Base-by-base conservation (phyloP, 2,888 invertebrate species). In the Chrysolina haemoptera region DNA sequence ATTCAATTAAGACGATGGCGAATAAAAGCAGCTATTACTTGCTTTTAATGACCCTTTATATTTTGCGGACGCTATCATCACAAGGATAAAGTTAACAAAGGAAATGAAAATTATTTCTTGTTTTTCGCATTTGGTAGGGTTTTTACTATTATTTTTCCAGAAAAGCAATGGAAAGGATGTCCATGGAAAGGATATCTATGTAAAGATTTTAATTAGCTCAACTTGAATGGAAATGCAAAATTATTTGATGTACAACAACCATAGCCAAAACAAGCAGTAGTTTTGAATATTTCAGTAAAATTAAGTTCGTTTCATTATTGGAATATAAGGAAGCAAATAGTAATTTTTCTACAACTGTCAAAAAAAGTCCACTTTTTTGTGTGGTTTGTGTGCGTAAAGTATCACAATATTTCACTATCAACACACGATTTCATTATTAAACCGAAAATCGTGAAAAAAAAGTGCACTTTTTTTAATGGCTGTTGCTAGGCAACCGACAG, bases 1-100 rank as follows among this genome's bases (percentile, higher is more conserved):
- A 66, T 71, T 66, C 55, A 71, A 66, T 71, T 66, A 65, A 48
- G 71, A 71, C 46, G 66, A 59, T 59, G 43, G 43, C 35, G 59
- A 41, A 66, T 48, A 20, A 40, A 64, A 63, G 50, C 41, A 35
- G 20, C 22, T 66, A 66, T 71, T 66, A 71, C 64, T 41, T 65
- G 22, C 20, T 14, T 43, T 40, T 53, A 59, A 43, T 41, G 27
- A 46, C 14, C 43, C 62, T n/a, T 46, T 11, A 62, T 48, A 62
- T 62, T 62, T n/a, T 22, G 68, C 41, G 59, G 43, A 68, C 59
- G 20, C 43, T 65, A 46, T 43, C 46, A 65, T 65, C 22, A 11
- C 64, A 1, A n/a, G 27, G 12, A 46, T 65, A 20, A 65, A 22
- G 46, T 22, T 65, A 65, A 65, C 46, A 65, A 65, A 18, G 63